phyloP scores from a whole-genome alignment of 2,113 vertebrate species.

The Pontoporia blainvillei region DNA sequence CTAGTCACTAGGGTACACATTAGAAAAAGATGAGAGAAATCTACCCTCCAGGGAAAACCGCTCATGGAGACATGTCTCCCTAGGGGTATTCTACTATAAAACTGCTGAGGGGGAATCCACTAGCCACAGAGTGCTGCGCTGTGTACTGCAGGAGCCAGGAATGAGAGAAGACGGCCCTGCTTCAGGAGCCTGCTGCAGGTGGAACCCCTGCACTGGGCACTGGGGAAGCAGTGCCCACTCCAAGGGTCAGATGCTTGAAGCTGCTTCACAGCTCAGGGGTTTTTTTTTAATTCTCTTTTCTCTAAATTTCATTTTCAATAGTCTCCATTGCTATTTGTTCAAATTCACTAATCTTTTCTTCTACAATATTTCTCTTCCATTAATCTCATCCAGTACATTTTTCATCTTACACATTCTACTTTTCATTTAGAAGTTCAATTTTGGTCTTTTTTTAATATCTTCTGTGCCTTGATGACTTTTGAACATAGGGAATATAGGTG shows the following conservation, averaged over 20 bases:
- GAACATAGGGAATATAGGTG: background rate
- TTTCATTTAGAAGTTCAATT: background rate
- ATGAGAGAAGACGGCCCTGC: background rate
- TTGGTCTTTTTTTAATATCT: background rate
- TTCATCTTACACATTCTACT: background rate
- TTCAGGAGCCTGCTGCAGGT: background rate
- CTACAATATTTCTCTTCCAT: background rate
- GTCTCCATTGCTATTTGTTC: background rate
- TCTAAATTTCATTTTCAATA: background rate
- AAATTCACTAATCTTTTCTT: background rate
- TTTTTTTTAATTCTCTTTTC: background rate
- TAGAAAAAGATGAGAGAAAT: background rate
- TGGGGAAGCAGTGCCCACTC: rapidly evolving
- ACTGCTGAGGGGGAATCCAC: background rate
- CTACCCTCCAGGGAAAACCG: background rate
- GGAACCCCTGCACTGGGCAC: background rate
- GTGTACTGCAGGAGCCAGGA: too few species aligned
- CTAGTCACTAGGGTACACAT: background rate
- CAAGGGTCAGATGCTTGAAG: too few species aligned
- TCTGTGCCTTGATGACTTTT: background rate
- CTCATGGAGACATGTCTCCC: background rate
- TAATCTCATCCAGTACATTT: background rate
- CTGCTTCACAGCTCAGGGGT: background rate
- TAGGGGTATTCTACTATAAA: background rate
- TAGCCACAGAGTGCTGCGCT: background rate